These are phyloP conservation scores for Chloroceryle amazona DNA, from an alignment of 2,797 vertebrate species.

Conservation along the genomic window DNA sequence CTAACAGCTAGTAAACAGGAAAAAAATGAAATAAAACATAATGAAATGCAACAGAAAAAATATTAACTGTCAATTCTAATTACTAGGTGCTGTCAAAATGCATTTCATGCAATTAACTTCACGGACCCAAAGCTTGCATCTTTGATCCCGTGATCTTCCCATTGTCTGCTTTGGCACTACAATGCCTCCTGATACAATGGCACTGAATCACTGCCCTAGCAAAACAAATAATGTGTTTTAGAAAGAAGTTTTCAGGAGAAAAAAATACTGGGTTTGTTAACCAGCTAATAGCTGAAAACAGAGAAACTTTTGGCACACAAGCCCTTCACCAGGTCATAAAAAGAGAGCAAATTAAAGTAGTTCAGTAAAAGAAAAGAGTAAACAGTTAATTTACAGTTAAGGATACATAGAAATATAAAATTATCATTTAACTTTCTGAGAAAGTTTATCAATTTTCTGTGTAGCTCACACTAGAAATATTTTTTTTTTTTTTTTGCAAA, in stretches of 20 bases:
- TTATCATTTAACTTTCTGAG: neutral
- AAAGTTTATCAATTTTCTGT: neutral
- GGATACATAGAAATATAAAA: neutral
- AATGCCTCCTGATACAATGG: conserved; percentile 22
- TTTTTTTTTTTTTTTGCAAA: neutral
- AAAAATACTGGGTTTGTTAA: neutral
- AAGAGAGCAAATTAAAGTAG: neutral
- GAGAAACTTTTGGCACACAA: neutral
- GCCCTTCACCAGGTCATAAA: neutral
- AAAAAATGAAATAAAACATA: conserved; percentile 51
- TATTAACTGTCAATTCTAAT: conserved; percentile 59
- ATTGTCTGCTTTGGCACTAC: conserved; percentile 35
- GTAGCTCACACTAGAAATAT: neutral
- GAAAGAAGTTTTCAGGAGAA: neutral
- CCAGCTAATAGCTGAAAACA: neutral
- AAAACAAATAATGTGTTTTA: conserved; percentile 5
- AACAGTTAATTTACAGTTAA: neutral
- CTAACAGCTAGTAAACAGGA: conserved; percentile 22
- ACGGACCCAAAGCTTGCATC: conserved; percentile 27
- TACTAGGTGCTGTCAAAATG: conserved; percentile 70
- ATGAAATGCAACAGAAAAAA: conserved; percentile 23
- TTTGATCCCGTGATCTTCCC: conserved; percentile 6
- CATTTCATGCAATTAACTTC: conserved; percentile 65
- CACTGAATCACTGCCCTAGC: neutral
- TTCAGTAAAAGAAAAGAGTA: neutral